Evolutionary conservation across 2,888 invertebrate species (phyloP).

Genomic region (Aphidoletes aphidimyza): DNA sequence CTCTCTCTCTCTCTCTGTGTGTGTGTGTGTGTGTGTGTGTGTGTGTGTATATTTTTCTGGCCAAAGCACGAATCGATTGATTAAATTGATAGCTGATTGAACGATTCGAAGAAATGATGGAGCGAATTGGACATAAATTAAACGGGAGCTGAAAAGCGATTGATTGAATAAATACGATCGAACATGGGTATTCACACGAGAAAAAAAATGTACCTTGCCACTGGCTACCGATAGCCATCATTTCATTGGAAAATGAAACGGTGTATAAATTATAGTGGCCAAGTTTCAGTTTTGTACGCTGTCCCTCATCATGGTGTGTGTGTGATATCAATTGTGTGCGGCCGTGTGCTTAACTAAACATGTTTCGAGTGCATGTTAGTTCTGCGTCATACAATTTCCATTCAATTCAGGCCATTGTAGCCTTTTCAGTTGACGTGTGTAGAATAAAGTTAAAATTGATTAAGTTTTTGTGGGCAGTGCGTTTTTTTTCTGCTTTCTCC

Average conservation of each 20-base stretch:
- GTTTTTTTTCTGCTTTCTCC: background rate
- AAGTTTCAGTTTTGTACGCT: background rate
- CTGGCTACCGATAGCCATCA: background rate
- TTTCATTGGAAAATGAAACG: background rate
- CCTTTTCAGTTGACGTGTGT: slow-evolving; percentile 26
- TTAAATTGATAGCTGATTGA: slow-evolving; percentile 46
- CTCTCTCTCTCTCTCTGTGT: background rate
- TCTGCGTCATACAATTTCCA: background rate
- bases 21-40: background rate
- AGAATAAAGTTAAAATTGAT: slow-evolving; percentile 33
- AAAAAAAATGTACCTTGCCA: too few species aligned
- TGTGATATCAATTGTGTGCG: background rate
- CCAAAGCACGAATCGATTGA: slow-evolving; percentile 5
- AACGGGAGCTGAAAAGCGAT: background rate
- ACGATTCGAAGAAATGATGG: slow-evolving; percentile 21
- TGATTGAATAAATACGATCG: slow-evolving; percentile 1
- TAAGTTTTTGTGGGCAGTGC: background rate
- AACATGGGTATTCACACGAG: too few species aligned
- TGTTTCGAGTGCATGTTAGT: background rate
- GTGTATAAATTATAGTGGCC: background rate
- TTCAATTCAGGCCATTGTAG: background rate
- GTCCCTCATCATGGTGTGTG: background rate
- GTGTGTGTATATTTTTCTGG: background rate
- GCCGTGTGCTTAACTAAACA: background rate
- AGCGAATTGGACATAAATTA: slow-evolving; percentile 13